Evolutionary conservation across 1,140 invertebrate genomes (phyloP), one percentile per base, ranked within the genome.

Genomic region (Tetranychus urticae): DNA sequence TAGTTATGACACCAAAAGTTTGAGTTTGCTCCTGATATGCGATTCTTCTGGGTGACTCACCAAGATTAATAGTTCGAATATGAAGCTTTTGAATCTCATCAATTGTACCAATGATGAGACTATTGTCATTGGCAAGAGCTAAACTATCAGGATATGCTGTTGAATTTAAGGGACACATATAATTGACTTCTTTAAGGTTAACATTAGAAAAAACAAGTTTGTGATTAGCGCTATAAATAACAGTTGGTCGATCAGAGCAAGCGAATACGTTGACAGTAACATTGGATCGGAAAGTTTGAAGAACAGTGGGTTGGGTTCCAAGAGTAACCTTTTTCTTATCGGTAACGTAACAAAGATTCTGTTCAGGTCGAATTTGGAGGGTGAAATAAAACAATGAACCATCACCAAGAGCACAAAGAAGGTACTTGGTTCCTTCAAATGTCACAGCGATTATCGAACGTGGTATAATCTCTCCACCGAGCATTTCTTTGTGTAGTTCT

Each of bases 191-290:
- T 71, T 91, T 90, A 12, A 98, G 76, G 74, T 99, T 99, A 1
- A 99, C 94, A 77, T 97, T 98, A 34, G 92, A 97, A 75, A 98
- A 98, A 0, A 98, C 91, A 3, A 99, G 77, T 74, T 98, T 98
- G 70, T 97, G 88, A 76, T 97, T 98, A 8, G 89, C 94, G 8
- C 90, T 96, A 75, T 97, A 98, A 65, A 98, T 97, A 2, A 99
- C 93, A 0, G 93, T 96, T 0, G 94, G 94, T 56, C 93, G 79
- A 73, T 99, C 93, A 1, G 90, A 96, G 71, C 94, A 98, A 12
- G 92, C 94, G 75, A 99, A 98, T 3, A 99, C 90, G 75, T 97
- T 97, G 14, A 85, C 91, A 0, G 89, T 92, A 8, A 87, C 85
- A 54, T 89, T 76, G 3, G 91, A 92, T 64, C 82, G 79, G 69